Evolutionary conservation across 2,888 invertebrate species (phyloP).

Genomic region (Aspidapion aeneum): DNA sequence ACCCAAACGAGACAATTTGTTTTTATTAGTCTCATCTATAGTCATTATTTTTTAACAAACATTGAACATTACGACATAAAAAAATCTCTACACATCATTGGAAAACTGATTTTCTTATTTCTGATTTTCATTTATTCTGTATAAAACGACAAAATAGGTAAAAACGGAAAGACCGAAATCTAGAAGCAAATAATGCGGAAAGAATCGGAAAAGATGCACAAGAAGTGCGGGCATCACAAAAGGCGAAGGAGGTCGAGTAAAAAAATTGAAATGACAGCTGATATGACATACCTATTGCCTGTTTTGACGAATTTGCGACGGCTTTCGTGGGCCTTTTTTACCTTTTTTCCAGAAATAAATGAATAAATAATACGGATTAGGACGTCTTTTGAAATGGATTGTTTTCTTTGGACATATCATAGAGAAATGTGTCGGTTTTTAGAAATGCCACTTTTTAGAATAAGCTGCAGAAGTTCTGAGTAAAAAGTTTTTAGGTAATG

Average conservation of each 20-base stretch:
- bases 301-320: slow-evolving; percentile 35
- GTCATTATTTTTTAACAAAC: too few relatives aligned
- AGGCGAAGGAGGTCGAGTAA: slow-evolving; percentile 13
- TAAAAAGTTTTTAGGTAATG: too few relatives aligned
- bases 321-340: slow-evolving; percentile 19
- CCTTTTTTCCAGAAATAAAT: slow-evolving; percentile 15
- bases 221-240: background rate
- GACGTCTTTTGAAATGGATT: background rate
- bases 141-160: too few relatives aligned
- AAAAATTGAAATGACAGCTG: slow-evolving; percentile 35
- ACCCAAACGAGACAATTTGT: too few relatives aligned
- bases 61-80: too few relatives aligned
- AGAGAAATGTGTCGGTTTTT: background rate
- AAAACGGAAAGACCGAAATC: background rate
- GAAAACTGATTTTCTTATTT: too few relatives aligned
- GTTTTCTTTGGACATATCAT: background rate
- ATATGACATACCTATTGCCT: slow-evolving; percentile 29
- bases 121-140: too few relatives aligned
- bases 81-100: too few relatives aligned
- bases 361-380: slow-evolving; percentile 20
- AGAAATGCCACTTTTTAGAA: background rate
- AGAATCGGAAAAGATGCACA: background rate
- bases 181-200: background rate
- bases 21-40: too few relatives aligned
- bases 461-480: too few relatives aligned